A percentile compares a stretch with the other conserved stretches of the same genome.
Conservation (phyloP, 2,888 invertebrate genomes). For the Epinotia bilunana region DNA sequence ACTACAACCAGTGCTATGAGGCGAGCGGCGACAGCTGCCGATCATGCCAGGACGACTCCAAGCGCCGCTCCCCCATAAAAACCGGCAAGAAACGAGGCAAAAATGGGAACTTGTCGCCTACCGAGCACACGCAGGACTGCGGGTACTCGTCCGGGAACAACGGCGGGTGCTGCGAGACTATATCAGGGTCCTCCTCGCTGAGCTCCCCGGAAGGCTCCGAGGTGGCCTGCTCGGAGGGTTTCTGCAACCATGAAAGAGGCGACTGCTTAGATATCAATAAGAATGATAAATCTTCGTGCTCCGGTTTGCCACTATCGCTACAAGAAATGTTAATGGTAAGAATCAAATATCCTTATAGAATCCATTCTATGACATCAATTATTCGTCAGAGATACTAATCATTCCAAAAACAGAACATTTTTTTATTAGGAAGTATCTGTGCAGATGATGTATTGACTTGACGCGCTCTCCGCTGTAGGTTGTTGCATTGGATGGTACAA, state of each 20-base stretch:
- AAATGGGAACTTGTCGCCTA: slow-evolving; percentile 85
- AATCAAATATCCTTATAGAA: slow-evolving; percentile 40
- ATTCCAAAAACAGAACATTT: no score
- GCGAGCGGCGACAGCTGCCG: slow-evolving; percentile 69
- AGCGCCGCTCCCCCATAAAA: slow-evolving; percentile 73
- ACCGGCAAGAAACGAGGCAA: slow-evolving; percentile 70
- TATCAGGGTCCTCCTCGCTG: slow-evolving; percentile 89
- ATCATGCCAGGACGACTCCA: slow-evolving; percentile 82
- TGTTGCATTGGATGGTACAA: background rate
- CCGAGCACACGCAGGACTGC: slow-evolving; percentile 91
- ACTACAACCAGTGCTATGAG: slow-evolving; percentile 69
- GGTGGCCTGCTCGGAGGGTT: slow-evolving; percentile 94
- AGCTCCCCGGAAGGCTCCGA: slow-evolving; percentile 96
- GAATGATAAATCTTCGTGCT: slow-evolving; percentile 72
- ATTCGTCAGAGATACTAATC: no score
- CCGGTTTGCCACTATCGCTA: slow-evolving; percentile 86
- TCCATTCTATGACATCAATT: background rate
- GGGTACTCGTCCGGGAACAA: slow-evolving; percentile 95
- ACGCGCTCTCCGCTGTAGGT: no score
- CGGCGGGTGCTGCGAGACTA: slow-evolving; percentile 88
- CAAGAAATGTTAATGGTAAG: slow-evolving; percentile 92
- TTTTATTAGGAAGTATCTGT: no score
- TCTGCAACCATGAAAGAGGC: slow-evolving; percentile 90
- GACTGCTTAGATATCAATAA: slow-evolving; percentile 75
- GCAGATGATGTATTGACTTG: no score